phyloP scores from a whole-genome alignment of 2,888 invertebrate species.

The Drepanosiphum platanoidis region DNA sequence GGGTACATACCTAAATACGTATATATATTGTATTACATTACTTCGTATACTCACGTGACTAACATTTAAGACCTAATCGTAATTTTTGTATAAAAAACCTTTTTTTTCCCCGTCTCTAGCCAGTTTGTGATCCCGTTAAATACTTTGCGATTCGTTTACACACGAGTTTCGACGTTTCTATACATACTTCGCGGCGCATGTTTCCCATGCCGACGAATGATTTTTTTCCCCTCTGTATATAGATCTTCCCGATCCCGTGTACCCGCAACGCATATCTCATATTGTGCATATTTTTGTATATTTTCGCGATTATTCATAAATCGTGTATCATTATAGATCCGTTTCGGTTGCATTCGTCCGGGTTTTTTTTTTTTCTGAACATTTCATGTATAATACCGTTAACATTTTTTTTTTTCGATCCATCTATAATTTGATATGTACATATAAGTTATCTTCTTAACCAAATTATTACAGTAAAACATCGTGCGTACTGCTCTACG shows the following conservation, averaged over 20 bases:
- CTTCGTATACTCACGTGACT: not conserved
- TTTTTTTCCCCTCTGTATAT: not conserved
- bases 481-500: too few species aligned
- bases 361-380: not conserved
- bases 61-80: not conserved
- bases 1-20: not conserved
- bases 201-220: not conserved
- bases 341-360: not conserved
- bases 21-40: too few species aligned
- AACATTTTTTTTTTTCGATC: not conserved
- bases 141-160: not conserved
- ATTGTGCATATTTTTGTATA: not conserved
- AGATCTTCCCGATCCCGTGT: not conserved
- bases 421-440: too few species aligned
- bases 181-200: not conserved
- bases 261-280: not conserved
- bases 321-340: not conserved
- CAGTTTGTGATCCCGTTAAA: not conserved
- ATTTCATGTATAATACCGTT: not conserved
- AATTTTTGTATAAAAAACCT: not conserved
- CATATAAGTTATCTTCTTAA: too few species aligned
- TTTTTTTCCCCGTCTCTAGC: not conserved
- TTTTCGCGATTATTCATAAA: not conserved
- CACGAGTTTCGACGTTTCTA: not conserved
- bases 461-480: too few species aligned